A percentile compares a stretch with the other conserved stretches of the same genome.
Conservation (phyloP, 1,140 invertebrate species). For the Arctopsyche grandis region DNA sequence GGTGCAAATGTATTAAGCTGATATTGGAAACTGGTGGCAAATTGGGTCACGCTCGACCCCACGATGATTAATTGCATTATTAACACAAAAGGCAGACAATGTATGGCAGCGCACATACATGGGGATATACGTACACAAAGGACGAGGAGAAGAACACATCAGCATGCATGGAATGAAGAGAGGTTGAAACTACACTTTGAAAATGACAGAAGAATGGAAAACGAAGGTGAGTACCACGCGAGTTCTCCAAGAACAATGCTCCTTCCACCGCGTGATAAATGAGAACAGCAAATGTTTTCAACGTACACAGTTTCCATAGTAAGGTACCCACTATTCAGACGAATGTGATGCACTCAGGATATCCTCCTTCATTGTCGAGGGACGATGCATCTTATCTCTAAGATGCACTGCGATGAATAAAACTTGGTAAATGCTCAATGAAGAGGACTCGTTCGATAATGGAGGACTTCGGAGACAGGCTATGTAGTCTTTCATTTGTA, state of each 20-base stretch:
- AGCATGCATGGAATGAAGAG: background rate
- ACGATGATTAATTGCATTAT: conserved; percentile 11
- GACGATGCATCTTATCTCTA: too few relatives aligned
- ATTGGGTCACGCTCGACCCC: background rate
- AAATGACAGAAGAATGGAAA: conserved; percentile 40
- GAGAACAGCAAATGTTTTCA: conserved; percentile 32
- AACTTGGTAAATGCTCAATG: too few relatives aligned
- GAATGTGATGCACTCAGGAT: too few relatives aligned
- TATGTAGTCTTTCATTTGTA: too few relatives aligned
- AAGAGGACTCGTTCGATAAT: too few relatives aligned
- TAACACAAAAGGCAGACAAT: background rate
- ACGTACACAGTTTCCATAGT: background rate
- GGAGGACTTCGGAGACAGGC: too few relatives aligned
- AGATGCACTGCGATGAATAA: too few relatives aligned
- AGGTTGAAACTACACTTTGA: conserved; percentile 7
- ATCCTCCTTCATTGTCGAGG: too few relatives aligned
- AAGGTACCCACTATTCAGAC: background rate
- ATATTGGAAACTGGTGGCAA: background rate
- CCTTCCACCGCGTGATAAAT: conserved; percentile 32
- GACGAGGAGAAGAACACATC: background rate
- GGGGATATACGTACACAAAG: background rate
- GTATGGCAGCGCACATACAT: background rate
- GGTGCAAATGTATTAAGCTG: background rate
- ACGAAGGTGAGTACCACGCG: conserved; percentile 9
- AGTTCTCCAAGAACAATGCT: conserved; percentile 37